Base-by-base conservation (phyloP, 2,113 vertebrate species). In the Epinephelus cyanopodus region DNA sequence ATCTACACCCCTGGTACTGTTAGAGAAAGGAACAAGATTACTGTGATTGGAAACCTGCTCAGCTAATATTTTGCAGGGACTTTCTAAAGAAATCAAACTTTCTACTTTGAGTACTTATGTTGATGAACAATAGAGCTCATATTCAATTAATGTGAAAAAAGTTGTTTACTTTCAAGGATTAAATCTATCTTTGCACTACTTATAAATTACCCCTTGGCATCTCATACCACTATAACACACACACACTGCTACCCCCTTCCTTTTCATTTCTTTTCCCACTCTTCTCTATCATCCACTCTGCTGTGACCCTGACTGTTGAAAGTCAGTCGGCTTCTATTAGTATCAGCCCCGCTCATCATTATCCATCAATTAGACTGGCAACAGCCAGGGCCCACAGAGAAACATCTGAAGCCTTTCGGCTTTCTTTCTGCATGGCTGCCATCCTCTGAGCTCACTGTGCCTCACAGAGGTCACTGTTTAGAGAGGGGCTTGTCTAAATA, bases 361-460 rank as follows among this genome's bases (percentile, higher is more conserved):
- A 92, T 84, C 80, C 87, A 90, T 92, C 93, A 94, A 92, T 94
- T 94, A 93, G 88, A 89, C 81, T 83, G 84, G 77, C 82, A 92
- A 69, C 83, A 76, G 84, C 86, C 88, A 57, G 69, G 52, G 85
- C 89, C 86, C 86, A 87, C 60, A 83, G 92, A 90, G 80, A 75
- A 92, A 90, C 92, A 94, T 94, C 90, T 94, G 92, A 74, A 94
- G 84, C 86, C 92, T 89, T 63, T 88, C 74, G 91, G 92, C 89
- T 75, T 77, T 62, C 27, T 73, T 62, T 37, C 29, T 76, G 79
- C 76, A 56, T n/a, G 71, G 71, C 54, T 74, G 58, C 78, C 1
- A 27, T 75, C 37, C 83, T 78, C 39, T 50, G 68, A 74, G 80
- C 76, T 66, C 39, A 3, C 56, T 50, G 63, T 81, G 83, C 83